Percentiles rank a stretch among this genome's conserved stretches.
phyloP scores from a whole-genome alignment of 2,797 vertebrate species.

The Oceanodroma leucorhoa region DNA sequence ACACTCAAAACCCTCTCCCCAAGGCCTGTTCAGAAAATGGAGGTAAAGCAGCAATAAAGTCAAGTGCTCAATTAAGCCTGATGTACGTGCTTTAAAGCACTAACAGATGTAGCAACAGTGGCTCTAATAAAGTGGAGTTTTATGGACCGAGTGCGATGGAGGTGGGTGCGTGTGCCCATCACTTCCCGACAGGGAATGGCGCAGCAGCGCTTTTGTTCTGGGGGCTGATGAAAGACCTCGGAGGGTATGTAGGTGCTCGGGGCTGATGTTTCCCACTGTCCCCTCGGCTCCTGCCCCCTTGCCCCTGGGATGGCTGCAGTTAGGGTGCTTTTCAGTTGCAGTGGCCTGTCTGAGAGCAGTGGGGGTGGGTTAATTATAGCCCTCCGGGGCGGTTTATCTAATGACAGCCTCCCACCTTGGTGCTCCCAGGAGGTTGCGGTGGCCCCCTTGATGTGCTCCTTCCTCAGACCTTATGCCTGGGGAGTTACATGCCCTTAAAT shows the following conservation, averaged over 20 bases:
- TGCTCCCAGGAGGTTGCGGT: neutral
- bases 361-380: neutral
- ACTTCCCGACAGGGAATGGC: neutral
- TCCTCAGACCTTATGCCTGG: neutral
- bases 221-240: neutral
- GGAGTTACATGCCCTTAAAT: neutral
- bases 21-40: neutral
- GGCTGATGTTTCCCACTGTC: neutral
- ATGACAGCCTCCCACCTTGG: neutral
- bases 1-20: neutral
- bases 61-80: constrained; percentile 36
- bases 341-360: neutral
- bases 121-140: neutral
- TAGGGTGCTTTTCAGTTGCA: neutral
- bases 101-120: constrained; percentile 39
- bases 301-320: neutral
- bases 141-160: neutral
- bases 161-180: rapidly evolving
- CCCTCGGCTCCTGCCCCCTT: neutral
- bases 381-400: neutral
- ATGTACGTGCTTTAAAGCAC: constrained; percentile 31
- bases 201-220: neutral
- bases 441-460: neutral
- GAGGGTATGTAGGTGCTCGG: neutral
- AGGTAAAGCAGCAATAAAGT: constrained; percentile 49